Percentiles rank a stretch among this genome's conserved stretches.
Conservation (phyloP, 2,113 vertebrate genomes). For the Heterochromis multidens region DNA sequence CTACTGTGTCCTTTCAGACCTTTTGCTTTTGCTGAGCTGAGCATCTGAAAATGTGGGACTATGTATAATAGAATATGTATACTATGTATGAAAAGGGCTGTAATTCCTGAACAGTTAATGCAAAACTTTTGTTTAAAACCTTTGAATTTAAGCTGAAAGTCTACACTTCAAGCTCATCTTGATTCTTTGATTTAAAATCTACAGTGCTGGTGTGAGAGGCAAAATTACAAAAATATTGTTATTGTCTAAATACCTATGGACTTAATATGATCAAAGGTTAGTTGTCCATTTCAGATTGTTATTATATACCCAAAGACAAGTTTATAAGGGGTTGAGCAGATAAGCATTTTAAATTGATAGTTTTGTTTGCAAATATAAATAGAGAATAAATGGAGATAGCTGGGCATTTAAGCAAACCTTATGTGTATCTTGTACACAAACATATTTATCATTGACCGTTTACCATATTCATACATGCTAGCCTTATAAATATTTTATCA, state of each 20-base stretch:
- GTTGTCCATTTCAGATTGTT: neutral
- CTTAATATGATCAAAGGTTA: accelerated
- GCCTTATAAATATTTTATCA: neutral
- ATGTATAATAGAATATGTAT: too few relatives aligned
- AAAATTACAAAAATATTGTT: neutral
- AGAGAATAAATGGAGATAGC: neutral
- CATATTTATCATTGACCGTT: neutral
- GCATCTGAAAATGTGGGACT: neutral
- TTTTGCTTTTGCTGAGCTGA: too few relatives aligned
- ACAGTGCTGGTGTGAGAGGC: neutral
- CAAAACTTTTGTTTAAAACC: too few relatives aligned
- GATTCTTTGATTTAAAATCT: neutral
- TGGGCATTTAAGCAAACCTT: neutral
- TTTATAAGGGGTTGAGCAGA: neutral
- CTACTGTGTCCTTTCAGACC: neutral
- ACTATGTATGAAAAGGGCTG: too few relatives aligned
- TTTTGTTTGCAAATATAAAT: neutral
- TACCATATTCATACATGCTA: neutral
- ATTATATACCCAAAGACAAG: neutral
- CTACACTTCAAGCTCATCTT: neutral
- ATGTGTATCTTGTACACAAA: neutral
- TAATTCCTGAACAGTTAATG: too few relatives aligned
- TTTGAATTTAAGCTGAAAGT: too few relatives aligned
- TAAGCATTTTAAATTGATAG: neutral
- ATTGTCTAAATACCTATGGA: neutral